Percentiles rank a stretch among this genome's conserved stretches.
phyloP scores from a whole-genome alignment of 2,113 vertebrate genomes.

The Bostrychus sinensis region DNA sequence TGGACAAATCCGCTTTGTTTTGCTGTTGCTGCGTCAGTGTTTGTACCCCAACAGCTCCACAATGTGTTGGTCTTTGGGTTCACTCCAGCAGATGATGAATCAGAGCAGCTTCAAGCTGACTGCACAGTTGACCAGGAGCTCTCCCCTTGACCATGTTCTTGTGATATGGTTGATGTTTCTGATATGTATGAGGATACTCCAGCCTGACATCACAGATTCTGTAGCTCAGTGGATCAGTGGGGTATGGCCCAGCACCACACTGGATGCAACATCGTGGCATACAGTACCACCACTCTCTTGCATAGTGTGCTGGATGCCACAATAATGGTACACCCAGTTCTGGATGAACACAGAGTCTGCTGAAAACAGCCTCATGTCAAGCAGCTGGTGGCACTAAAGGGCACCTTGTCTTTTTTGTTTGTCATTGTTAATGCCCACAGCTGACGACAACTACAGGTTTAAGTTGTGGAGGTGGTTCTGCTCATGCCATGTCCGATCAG shows the following conservation, averaged over 20 bases:
- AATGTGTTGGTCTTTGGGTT: constrained; percentile 40
- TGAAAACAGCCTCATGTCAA: constrained; percentile 8
- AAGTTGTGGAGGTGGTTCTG: background rate
- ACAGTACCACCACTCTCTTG: constrained; percentile 44
- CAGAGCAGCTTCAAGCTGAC: background rate
- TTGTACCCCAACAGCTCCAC: background rate
- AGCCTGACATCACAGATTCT: constrained; percentile 19
- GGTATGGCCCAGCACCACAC: background rate
- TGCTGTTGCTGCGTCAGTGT: constrained; percentile 5
- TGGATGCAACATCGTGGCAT: constrained; percentile 25
- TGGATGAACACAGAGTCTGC: constrained; percentile 8
- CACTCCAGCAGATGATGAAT: constrained; percentile 19
- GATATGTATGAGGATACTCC: constrained; percentile 61
- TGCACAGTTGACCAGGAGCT: background rate
- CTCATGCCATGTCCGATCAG: constrained; percentile 4
- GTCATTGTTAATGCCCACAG: constrained; percentile 10
- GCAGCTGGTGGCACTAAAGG: constrained; percentile 1
- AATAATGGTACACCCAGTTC: constrained; percentile 34
- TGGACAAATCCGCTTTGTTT: background rate
- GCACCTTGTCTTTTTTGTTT: constrained; percentile 10
- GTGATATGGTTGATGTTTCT: constrained; percentile 55
- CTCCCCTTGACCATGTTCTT: constrained; percentile 7
- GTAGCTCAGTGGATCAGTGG: constrained; percentile 25
- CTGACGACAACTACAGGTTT: constrained; percentile 12
- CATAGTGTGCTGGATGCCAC: constrained; percentile 64